Evolutionary conservation across 2,797 vertebrate species (phyloP), one percentile per base, ranked within the genome.

Genomic region (Ctenosaura bakeri): DNA sequence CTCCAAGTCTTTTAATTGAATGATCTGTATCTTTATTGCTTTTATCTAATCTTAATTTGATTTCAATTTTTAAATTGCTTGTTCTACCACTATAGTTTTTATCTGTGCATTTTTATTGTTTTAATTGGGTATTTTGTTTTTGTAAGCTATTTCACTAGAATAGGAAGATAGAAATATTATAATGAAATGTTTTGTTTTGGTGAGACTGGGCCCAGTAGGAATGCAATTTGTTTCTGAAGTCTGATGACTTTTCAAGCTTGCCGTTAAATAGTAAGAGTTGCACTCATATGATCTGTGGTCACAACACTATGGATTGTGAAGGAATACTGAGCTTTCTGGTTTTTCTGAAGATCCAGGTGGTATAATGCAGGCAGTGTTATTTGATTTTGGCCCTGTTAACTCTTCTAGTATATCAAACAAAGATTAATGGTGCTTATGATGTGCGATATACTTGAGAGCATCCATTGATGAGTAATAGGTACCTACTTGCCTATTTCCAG

Each of bases 281-380:
- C 16, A 38, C 24, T 62, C 2, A 24, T 50, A 50, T 46, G 56
- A 32, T 42, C 42, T 16, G 0, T 50, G 32, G 13, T 0, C 83
- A 1, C 0, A 0, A 35, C 20, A 0, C 0, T 86, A 0, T 0
- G 54, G 0, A 0, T 52, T 74, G 35, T 46, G 24, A 42, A 46
- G n/a, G 79, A 73, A 18, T 0, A 0, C 29, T 76, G 80, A 46
- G 20, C 46, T 66, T 20, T 62, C 42, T 76, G 29, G 29, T 50
- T 73, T 76, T 26, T 77, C 56, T 78, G 54, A 78, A 69, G n/a
- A 78, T 32, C n/a, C 20, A 50, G 29, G 18, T 84, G 14, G 54
- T 56, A 10, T 42, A 26, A 9, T 86, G 22, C 52, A 86, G 71
- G 6, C 32, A 38, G 24, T 54, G 29, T 16, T 71, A 18, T 29